A percentile compares a stretch with the other conserved stretches of the same genome.
Evolutionary conservation across 2,888 invertebrate species (phyloP).

Genomic region (Eueremaeus valkanovi): DNA sequence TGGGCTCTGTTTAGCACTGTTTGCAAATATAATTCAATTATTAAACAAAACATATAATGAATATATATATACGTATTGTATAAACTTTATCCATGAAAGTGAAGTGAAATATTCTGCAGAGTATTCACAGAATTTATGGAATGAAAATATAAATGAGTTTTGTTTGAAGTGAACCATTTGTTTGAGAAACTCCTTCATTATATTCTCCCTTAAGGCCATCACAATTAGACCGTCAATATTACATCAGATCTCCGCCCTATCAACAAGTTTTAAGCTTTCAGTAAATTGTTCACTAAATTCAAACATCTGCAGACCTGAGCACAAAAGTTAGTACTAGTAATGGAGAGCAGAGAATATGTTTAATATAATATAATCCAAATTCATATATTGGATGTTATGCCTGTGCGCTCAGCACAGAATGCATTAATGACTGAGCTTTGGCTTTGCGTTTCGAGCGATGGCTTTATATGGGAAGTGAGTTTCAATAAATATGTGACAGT

Average conservation of each 20-base stretch:
- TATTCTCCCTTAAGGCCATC: conserved; percentile 29
- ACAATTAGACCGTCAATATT: conserved; percentile 33
- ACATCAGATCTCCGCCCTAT: conserved; percentile 22
- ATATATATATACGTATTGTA: conserved; percentile 8
- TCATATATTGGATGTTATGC: no score
- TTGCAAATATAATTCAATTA: conserved; percentile 32
- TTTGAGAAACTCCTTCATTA: conserved; percentile 30
- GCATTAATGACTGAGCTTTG: conserved; percentile 9
- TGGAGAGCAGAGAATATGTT: not conserved
- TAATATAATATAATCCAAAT: no score
- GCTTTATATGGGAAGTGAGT: conserved; percentile 8
- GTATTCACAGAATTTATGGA: not conserved
- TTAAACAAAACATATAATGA: conserved; percentile 35
- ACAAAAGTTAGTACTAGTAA: not conserved
- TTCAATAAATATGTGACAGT: conserved; percentile 16
- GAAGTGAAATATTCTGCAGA: not conserved
- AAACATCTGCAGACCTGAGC: conserved; percentile 22
- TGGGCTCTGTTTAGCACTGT: no score
- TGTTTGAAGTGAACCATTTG: conserved; percentile 5
- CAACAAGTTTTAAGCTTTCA: conserved; percentile 36
- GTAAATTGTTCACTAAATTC: conserved; percentile 19
- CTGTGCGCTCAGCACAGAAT: not conserved
- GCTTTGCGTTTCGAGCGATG: not conserved
- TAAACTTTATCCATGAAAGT: not conserved
- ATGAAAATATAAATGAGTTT: conserved; percentile 29